Conservation (phyloP, 2,888 invertebrate species). For the Spilosoma lubricipeda region DNA sequence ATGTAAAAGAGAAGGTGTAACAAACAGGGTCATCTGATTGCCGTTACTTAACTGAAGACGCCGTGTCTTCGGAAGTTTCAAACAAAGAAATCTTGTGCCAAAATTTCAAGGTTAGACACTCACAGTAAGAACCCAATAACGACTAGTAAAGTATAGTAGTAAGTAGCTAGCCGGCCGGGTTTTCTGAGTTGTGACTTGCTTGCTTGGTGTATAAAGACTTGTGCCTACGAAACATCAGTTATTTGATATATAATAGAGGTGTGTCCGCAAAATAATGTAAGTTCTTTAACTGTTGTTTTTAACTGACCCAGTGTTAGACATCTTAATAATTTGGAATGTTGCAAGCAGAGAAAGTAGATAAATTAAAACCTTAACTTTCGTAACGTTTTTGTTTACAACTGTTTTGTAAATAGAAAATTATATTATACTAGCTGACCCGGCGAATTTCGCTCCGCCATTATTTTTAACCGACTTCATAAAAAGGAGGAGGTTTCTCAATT, state of each 20-base stretch:
- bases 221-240: neutral
- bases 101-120: neutral
- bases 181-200: neutral
- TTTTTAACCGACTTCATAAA: no score
- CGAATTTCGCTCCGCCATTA: no score
- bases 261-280: neutral
- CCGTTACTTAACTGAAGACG: neutral
- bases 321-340: neutral
- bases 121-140: neutral
- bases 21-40: neutral
- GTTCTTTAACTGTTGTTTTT: neutral
- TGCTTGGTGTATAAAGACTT: neutral
- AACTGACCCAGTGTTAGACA: neutral
- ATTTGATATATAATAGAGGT: neutral
- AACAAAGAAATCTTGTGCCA: neutral
- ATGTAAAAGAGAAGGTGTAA: neutral
- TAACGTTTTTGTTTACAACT: neutral
- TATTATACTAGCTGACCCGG: no score
- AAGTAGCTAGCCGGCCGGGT: neutral
- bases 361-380: neutral
- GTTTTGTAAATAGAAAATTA: no score
- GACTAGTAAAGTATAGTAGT: no score
- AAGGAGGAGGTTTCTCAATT: no score
- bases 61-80: neutral
- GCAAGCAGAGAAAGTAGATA: neutral